Evolutionary conservation across 1,140 invertebrate species (phyloP), one percentile per base, ranked within the genome.

Genomic region (Drosophila auraria): DNA sequence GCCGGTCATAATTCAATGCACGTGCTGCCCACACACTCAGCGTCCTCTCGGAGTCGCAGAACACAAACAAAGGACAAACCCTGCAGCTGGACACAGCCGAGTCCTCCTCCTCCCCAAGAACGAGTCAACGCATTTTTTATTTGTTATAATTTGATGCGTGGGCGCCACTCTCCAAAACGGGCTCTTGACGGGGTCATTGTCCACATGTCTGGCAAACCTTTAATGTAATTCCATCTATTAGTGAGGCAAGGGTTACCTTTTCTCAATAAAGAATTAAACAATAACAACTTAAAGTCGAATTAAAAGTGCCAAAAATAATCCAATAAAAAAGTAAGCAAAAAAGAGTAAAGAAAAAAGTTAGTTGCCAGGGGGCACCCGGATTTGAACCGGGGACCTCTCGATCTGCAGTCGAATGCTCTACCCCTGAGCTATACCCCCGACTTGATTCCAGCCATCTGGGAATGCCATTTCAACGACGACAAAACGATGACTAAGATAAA

Each of bases 301-400:
- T 56, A 14, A 12, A 47, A 20, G 3, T 2, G 5, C 8, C 9
- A 30, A 51, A 17, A 20, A 11, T 7, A 23, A n/a, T 61, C 2
- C 12, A 4, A 30, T n/a, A 11, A 23, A 9, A 44, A 7, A n/a
- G 25, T 11, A n/a, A 40, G 2, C 6, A 59, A 36, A 27, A 54
- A 73, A 59, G 50, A 15, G 5, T 20, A 23, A 4, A 40, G 53
- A 66, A 86, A 86, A 56, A 70, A 60, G 9, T 15, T 30, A 2
- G 2, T 57, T 51, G 7, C 53, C 11, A 97, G 97, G 96, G 96
- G 96, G 96, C 96, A 97, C 96, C 96, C 96, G 96, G 97, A 96
- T 96, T 97, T 97, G 97, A 97, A 97, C 97, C 96, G 95, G 96
- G 96, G 96, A 97, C 96, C 96, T 97, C 96, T 97, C 96, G 96